Evolutionary conservation across 2,888 invertebrate genomes (phyloP).

Genomic region (Augochlorella aurata): DNA sequence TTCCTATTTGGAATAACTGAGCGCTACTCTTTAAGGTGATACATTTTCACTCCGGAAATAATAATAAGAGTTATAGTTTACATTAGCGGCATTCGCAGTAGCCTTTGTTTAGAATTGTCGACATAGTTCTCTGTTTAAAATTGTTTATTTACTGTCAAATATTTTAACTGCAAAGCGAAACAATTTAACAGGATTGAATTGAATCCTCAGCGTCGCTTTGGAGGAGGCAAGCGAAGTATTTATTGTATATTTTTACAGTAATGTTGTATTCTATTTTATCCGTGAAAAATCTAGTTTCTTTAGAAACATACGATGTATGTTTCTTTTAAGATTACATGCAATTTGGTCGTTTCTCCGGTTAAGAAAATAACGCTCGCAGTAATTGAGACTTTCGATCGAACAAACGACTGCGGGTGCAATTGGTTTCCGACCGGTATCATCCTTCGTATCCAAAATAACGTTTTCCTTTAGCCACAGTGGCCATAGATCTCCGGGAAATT

Average conservation of each 20-base stretch:
- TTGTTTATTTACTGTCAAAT: neutral
- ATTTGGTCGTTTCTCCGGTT: neutral
- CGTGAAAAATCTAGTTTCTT: neutral
- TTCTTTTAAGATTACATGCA: neutral
- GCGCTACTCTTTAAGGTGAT: neutral
- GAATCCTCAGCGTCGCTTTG: neutral
- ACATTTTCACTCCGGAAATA: slow-evolving; percentile 1
- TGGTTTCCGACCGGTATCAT: slow-evolving; percentile 50
- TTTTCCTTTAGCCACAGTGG: slow-evolving; percentile 50
- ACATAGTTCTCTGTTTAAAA: no score
- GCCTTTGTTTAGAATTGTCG: neutral
- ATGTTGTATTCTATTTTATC: neutral
- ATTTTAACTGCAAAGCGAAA: neutral
- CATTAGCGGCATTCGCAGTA: neutral
- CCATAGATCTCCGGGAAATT: slow-evolving; percentile 58
- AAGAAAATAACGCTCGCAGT: neutral
- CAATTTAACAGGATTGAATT: neutral
- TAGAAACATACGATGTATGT: neutral
- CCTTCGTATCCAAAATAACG: slow-evolving; percentile 64
- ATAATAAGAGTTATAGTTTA: neutral
- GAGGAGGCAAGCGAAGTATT: neutral
- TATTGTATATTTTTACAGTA: neutral
- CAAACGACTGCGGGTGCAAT: slow-evolving; percentile 15
- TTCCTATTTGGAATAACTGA: slow-evolving; percentile 10
- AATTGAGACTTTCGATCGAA: slow-evolving; percentile 5